Percentiles rank a stretch among this genome's conserved stretches.
phyloP scores from a whole-genome alignment of 1,140 invertebrate genomes.

The Achroia grisella region DNA sequence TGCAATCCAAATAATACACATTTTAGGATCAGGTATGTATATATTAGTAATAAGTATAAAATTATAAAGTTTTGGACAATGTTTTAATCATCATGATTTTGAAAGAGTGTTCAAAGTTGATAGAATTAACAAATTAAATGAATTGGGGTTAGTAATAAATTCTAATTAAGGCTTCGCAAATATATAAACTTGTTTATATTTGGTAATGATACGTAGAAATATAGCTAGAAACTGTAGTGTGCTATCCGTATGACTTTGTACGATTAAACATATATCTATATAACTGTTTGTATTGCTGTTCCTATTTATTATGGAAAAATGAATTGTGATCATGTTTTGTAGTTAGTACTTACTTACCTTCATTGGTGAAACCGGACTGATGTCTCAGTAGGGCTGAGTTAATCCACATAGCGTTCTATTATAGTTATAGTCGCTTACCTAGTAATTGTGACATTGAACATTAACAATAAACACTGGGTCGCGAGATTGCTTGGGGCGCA shows the following conservation, averaged over 20 bases:
- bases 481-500: conserved; percentile 5
- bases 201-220: conserved; percentile 8
- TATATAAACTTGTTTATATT: conserved; percentile 1
- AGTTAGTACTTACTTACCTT: conserved; percentile 5
- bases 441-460: conserved; percentile 24
- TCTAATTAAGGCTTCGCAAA: conserved; percentile 13
- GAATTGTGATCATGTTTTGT: conserved; percentile 1
- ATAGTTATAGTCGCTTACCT: conserved; percentile 23
- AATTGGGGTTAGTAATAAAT: conserved; percentile 10
- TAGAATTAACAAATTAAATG: neutral
- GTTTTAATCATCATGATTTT: neutral
- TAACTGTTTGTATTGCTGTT: conserved; percentile 4
- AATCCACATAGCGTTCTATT: conserved; percentile 11
- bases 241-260: no score
- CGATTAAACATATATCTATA: no score
- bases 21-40: conserved; percentile 56
- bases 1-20: conserved; percentile 25
- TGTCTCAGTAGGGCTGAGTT: conserved; percentile 4
- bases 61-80: neutral
- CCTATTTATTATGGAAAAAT: neutral
- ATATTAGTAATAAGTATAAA: neutral
- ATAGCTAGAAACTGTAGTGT: conserved; percentile 9
- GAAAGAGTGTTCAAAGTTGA: no score
- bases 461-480: conserved; percentile 21
- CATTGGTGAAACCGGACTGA: conserved; percentile 3